Conservation (phyloP, 2,888 invertebrate genomes). For the Harpalus rubripes region DNA sequence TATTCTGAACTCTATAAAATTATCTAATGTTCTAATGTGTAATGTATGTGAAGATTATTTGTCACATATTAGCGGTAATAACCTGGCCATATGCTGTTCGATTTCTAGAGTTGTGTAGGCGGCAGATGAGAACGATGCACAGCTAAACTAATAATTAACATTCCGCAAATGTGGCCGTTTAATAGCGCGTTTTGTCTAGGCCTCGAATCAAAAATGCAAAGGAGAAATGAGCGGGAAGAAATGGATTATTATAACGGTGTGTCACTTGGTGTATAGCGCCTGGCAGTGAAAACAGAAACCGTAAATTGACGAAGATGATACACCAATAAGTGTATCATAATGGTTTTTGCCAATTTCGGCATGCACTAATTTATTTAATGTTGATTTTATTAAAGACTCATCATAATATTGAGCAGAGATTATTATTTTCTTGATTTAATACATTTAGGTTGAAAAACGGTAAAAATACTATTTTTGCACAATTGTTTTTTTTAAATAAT, state of each 20-base stretch:
- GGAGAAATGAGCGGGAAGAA: constrained; percentile 9
- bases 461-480: too few relatives aligned
- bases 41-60: constrained; percentile 25
- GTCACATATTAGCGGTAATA: constrained; percentile 41
- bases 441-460: too few relatives aligned
- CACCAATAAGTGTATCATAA: not conserved
- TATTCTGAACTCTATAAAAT: not conserved
- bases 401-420: too few relatives aligned
- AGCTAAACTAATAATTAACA: constrained; percentile 53
- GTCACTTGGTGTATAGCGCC: constrained; percentile 32
- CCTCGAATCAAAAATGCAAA: constrained; percentile 18
- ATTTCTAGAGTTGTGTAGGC: constrained; percentile 28
- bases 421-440: too few relatives aligned
- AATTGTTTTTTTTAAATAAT: too few relatives aligned
- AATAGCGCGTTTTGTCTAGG: constrained; percentile 41
- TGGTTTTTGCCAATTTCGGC: too few relatives aligned
- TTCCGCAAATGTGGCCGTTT: constrained; percentile 34
- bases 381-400: too few relatives aligned
- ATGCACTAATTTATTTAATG: too few relatives aligned
- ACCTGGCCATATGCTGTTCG: constrained; percentile 8
- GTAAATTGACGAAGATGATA: not conserved
- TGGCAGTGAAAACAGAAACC: not conserved
- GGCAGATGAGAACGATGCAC: constrained; percentile 13
- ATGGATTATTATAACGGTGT: constrained; percentile 48
- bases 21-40: not conserved